Percentiles rank a stretch among this genome's conserved stretches.
Evolutionary conservation across 2,113 vertebrate genomes (phyloP).

Genomic region (Thermophis baileyi): DNA sequence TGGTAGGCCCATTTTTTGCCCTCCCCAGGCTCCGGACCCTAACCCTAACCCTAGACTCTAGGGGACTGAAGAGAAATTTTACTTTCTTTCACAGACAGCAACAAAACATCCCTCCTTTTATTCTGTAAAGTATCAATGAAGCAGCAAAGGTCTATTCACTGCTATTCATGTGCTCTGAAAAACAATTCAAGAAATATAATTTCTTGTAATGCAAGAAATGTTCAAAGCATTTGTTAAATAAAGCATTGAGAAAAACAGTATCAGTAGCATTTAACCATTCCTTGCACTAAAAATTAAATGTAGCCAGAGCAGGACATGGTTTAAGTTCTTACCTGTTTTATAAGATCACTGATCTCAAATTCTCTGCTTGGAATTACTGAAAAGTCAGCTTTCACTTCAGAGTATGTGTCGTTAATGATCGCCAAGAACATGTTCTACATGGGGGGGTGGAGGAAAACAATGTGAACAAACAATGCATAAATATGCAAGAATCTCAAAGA

Average conservation of each 20-base stretch:
- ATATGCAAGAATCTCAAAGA: not conserved
- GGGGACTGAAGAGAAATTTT: not conserved
- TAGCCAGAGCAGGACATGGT: not conserved
- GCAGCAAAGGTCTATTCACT: not conserved
- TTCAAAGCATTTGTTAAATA: not conserved
- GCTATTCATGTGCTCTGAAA: not conserved
- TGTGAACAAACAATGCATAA: not conserved
- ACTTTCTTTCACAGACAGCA: not conserved
- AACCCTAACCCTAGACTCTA: no score
- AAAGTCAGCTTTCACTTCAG: conserved; percentile 71
- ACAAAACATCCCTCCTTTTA: not conserved
- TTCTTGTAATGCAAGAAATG: not conserved
- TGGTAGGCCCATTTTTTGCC: no score
- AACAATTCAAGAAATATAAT: not conserved
- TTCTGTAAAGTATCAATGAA: not conserved
- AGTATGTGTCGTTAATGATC: conserved; percentile 71
- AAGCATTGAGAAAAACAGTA: not conserved
- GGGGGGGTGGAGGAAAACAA: conserved; percentile 15
- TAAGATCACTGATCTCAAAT: conserved; percentile 55
- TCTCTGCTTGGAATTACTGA: conserved; percentile 46
- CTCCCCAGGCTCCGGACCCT: no score
- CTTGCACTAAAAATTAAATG: not conserved
- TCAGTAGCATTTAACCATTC: not conserved
- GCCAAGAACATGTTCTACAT: conserved; percentile 73
- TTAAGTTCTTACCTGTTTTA: conserved; percentile 59